Evolutionary conservation across 2,113 vertebrate species (phyloP).

Genomic region (Noturus placidus): DNA sequence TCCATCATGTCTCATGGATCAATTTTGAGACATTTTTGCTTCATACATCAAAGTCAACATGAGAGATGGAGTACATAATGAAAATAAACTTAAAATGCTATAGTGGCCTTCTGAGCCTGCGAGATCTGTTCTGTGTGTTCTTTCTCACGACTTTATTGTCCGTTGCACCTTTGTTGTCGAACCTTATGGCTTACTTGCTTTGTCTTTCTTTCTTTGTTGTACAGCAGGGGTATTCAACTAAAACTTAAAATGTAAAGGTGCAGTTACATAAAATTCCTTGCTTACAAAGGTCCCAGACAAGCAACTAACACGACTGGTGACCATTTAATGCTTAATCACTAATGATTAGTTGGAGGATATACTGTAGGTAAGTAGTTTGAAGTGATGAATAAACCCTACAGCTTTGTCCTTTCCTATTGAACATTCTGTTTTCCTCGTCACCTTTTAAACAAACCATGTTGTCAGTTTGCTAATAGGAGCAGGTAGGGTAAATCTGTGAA

Average conservation of each 20-base stretch:
- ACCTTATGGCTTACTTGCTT: not conserved
- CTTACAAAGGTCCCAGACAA: not conserved
- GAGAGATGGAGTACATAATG: constrained; percentile 3
- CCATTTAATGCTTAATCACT: not conserved
- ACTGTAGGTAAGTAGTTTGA: not conserved
- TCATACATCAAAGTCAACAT: not conserved
- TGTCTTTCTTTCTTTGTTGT: not conserved
- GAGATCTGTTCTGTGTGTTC: not conserved
- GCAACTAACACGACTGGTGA: not conserved
- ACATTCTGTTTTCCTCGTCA: not conserved
- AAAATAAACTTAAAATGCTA: not conserved
- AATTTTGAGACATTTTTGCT: constrained; percentile 20
- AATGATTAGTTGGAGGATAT: not conserved
- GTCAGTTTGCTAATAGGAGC: not conserved
- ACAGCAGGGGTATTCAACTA: not conserved
- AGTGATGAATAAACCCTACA: not conserved
- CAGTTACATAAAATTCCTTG: not conserved
- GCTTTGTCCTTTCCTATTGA: not conserved
- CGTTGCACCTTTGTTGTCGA: not conserved
- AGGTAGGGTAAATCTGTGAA: not conserved
- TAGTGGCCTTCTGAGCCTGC: not conserved
- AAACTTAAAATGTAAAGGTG: not conserved
- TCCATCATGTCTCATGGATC: constrained; percentile 6
- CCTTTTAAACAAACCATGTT: not conserved
- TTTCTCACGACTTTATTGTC: not conserved